Conservation (phyloP, 2,113 vertebrate species). For the Jacana jacana region DNA sequence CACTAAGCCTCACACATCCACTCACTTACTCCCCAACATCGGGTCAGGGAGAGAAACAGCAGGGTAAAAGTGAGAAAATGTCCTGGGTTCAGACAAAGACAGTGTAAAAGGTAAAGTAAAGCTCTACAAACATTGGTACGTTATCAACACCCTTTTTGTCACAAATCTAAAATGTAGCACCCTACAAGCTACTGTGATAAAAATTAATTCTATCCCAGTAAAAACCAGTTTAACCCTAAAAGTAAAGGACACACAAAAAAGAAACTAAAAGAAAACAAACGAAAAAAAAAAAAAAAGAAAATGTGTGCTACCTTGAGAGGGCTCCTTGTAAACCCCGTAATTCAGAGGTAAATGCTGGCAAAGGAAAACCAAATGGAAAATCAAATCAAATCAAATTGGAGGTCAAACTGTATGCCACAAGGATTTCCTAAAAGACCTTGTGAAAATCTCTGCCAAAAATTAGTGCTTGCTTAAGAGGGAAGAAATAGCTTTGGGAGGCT, state of each 20-base stretch:
- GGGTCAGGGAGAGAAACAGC: neutral
- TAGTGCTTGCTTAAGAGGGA: neutral
- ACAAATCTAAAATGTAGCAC: neutral
- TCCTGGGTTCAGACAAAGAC: neutral
- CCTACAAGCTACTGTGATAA: neutral
- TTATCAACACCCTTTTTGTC: neutral
- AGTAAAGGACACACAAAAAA: neutral
- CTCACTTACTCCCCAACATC: fast-evolving
- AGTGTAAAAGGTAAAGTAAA: neutral
- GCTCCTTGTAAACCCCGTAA: neutral
- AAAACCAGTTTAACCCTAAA: neutral
- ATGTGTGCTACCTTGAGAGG: neutral
- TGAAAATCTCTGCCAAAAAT: constrained; percentile 7
- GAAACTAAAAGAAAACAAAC: neutral
- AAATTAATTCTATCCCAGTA: neutral
- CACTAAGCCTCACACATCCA: neutral
- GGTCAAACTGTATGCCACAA: neutral
- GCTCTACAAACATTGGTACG: neutral
- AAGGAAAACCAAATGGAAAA: neutral
- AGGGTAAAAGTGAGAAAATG: neutral
- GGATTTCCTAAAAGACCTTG: neutral
- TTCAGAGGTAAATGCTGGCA: neutral
- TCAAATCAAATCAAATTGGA: neutral
- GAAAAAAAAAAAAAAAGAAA: neutral
- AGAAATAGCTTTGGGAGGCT: neutral